phyloP scores from a whole-genome alignment of 2,797 vertebrate species.

The Mus spretus region DNA sequence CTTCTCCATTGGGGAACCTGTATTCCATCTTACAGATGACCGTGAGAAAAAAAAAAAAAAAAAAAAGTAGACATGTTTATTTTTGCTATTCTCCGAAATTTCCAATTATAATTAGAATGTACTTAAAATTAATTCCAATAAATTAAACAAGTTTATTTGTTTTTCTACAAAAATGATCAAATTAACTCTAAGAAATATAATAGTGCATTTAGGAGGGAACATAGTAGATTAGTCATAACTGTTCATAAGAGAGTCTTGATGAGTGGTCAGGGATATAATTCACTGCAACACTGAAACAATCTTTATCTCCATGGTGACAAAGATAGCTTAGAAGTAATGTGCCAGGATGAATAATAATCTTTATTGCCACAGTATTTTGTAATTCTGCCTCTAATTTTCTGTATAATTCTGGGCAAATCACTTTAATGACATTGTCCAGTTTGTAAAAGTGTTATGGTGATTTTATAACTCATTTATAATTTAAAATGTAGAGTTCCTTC shows the following conservation, averaged over 20 bases:
- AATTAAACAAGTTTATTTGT: background rate
- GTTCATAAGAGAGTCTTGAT: background rate
- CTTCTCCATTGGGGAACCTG: too few relatives aligned
- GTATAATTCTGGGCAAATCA: background rate
- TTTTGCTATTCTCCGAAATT: background rate
- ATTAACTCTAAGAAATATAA: background rate
- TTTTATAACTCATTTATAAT: background rate
- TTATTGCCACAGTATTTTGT: background rate
- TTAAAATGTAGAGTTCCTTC: background rate
- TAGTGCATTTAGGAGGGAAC: background rate
- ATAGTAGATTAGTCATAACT: background rate
- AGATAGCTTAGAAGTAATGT: background rate
- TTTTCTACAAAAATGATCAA: conserved; percentile 12
- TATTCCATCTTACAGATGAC: too few relatives aligned
- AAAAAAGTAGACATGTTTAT: background rate
- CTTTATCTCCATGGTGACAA: background rate
- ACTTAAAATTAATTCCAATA: background rate
- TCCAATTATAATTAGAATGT: background rate
- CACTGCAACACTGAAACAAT: background rate
- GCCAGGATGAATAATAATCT: background rate
- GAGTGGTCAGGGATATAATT: background rate
- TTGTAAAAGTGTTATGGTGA: background rate
- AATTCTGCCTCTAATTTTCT: background rate
- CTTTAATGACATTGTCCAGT: background rate
- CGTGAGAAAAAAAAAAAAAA: background rate